Evolutionary conservation across 2,888 invertebrate species (phyloP), one percentile per base, ranked within the genome.

Genomic region (Bursaphelenchus okinawaensis): DNA sequence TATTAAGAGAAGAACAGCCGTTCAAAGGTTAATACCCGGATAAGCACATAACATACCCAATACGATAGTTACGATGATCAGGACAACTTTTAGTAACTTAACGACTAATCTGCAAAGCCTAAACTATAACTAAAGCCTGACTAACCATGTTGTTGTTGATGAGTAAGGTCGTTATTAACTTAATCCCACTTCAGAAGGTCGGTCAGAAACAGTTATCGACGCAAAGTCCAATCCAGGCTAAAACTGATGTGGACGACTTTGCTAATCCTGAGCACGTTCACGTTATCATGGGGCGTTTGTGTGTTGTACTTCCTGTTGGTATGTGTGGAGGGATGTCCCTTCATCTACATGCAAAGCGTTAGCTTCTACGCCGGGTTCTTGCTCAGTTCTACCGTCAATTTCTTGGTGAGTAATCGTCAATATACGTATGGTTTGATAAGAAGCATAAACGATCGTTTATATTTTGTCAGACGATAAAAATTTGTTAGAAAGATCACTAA

Each of bases 191-290:
- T 55, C 31, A 70, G 70, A 55, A 62, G 66, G 27, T 69, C 68
- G 9, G 59, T 68, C 19, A 67, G 63, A 28, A 59, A 62, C 58
- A 74, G 61, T 24, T 67, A 69, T n/a, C 62, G 65, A 26, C 60
- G 58, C 20, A 63, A 65, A 40, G 71, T 73, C 12, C 65, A 74
- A 31, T 72, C 71, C 7, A 67, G 76, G 27, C 64, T 80, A 54
- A 80, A 80, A 57, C 62, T 80, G 20, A 76, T 80, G 7, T 77
- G 77, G 76, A 80, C 80, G 29, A 80, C 80, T 16, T 70, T 80
- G 9, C 66, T 80, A 16, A 80, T 80, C 60, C 69, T 80, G 22
- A 72, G 71, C 8, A 76, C 78, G 16, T 80, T 80, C 62, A 71
- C 76, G 4, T 65, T 80, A 23, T 78, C 77, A 7, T 80, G 80